Percentiles rank a stretch among this genome's conserved stretches.
phyloP scores from a whole-genome alignment of 2,888 invertebrate species.

The Mantis religiosa region DNA sequence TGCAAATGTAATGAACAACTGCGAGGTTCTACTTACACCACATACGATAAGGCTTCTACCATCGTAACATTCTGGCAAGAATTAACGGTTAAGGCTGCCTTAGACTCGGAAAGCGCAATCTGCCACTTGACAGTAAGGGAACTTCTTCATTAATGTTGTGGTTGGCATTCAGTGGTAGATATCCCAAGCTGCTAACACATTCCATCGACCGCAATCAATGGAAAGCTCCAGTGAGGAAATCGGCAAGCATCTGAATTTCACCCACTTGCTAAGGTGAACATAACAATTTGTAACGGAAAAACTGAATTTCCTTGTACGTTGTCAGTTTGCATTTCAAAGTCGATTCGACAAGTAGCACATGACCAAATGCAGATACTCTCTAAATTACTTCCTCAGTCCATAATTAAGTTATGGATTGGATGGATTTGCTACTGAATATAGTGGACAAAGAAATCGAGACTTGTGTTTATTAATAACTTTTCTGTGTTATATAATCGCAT shows the following conservation, averaged over 20 bases:
- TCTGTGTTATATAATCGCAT: too few species aligned
- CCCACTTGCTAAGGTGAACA: neutral
- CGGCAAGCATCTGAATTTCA: too few species aligned
- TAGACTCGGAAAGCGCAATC: neutral
- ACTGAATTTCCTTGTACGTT: too few species aligned
- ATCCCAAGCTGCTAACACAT: neutral
- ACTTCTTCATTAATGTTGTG: neutral
- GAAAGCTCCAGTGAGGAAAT: neutral
- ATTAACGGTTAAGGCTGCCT: neutral
- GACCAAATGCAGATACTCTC: too few species aligned
- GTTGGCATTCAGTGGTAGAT: neutral
- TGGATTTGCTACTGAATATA: too few species aligned
- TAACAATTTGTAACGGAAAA: neutral
- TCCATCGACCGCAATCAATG: neutral
- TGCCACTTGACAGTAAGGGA: neutral
- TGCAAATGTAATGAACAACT: neutral
- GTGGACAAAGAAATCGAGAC: too few species aligned
- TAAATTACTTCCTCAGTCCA: too few species aligned
- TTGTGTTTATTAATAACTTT: too few species aligned
- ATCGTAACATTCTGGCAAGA: neutral
- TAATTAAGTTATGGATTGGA: too few species aligned
- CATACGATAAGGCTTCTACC: neutral
- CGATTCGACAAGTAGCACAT: too few species aligned
- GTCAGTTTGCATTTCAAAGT: too few species aligned
- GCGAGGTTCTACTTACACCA: neutral